phyloP scores from a whole-genome alignment of 2,888 invertebrate genomes.

The Geotrupes spiniger region DNA sequence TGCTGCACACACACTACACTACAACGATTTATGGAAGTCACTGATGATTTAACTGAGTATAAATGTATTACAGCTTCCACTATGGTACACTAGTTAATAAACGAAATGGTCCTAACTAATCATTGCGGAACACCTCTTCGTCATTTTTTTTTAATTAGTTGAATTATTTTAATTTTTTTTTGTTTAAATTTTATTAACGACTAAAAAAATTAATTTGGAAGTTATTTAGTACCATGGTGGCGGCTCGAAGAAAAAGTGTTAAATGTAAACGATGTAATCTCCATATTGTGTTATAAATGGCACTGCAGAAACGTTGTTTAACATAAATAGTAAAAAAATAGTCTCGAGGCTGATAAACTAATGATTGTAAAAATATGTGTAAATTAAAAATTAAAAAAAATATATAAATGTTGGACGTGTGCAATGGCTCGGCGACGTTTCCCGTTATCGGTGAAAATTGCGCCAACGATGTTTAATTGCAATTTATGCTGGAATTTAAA shows the following conservation, averaged over 20 bases:
- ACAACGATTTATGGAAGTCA: slow-evolving; percentile 28
- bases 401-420: slow-evolving; percentile 33
- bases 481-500: not conserved
- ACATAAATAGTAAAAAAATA: slow-evolving; percentile 32
- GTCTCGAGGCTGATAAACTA: slow-evolving; percentile 39
- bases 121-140: slow-evolving; percentile 2
- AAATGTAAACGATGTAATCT: slow-evolving; percentile 27
- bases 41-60: slow-evolving; percentile 40
- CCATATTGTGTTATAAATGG: slow-evolving; percentile 34
- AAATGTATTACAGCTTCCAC: slow-evolving; percentile 14
- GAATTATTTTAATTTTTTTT: not conserved
- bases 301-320: slow-evolving; percentile 38
- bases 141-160: not conserved
- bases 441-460: too few relatives aligned
- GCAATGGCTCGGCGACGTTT: slow-evolving; percentile 43
- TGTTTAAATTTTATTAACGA: too few relatives aligned
- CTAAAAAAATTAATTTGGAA: too few relatives aligned
- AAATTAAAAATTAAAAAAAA: slow-evolving; percentile 37
- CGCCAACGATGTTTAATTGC: not conserved
- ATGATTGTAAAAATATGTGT: slow-evolving; percentile 42
- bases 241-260: slow-evolving; percentile 25
- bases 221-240: slow-evolving; percentile 2
- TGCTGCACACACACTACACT: slow-evolving; percentile 32
- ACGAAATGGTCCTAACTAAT: slow-evolving; percentile 4
- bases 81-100: slow-evolving; percentile 1